Evolutionary conservation across 2,797 vertebrate species (phyloP), one percentile per base, ranked within the genome.

Genomic region (Lagorchestes hirsutus): DNA sequence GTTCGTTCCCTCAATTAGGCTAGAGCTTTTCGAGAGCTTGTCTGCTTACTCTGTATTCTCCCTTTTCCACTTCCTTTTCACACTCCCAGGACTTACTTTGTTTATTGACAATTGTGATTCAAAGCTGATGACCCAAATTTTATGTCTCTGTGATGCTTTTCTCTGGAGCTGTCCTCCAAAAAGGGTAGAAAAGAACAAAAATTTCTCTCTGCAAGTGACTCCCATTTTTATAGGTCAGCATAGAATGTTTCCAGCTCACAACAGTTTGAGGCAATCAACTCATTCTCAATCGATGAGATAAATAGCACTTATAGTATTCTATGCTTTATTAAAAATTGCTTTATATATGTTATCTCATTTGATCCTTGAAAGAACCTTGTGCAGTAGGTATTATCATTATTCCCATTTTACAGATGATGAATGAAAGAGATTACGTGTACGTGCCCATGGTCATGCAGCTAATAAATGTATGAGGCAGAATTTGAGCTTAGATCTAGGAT

Each of bases 381-480:
- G 55, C 59, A 11, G 34, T 67, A 67, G 62, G 31, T 29, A 58
- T 59, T 31, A 12, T 74, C 34, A 54, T 29, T 90, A 91, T 14
- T 14, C 92, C 18, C 24, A 57, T 54, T 58, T 94, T 93, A 91
- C 13, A 96, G 56, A 28, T 82, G 57, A 92, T 54, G 95, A 95
- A 94, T 87, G 57, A 96, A 62, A 67, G 55, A 96, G 29, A 14
- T 90, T 82, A 90, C 55, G 90, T 93, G 34, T 90, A 91, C 34
- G 93, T 95, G 87, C 34, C 57, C 31, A 62, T 62, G 92, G 34
- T 54, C 22, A 58, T 22, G 91, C 5, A 82, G 18, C 67, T 82
- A 46, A 8, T 46, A 40, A 46, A 46, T 12, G 5, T 59, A 95
- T 55, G n/a, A 92, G 57, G 31, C 46, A 74, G 93, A 91, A 0